Conservation (phyloP, 2,113 vertebrate species). For the Crotalus helleri region DNA sequence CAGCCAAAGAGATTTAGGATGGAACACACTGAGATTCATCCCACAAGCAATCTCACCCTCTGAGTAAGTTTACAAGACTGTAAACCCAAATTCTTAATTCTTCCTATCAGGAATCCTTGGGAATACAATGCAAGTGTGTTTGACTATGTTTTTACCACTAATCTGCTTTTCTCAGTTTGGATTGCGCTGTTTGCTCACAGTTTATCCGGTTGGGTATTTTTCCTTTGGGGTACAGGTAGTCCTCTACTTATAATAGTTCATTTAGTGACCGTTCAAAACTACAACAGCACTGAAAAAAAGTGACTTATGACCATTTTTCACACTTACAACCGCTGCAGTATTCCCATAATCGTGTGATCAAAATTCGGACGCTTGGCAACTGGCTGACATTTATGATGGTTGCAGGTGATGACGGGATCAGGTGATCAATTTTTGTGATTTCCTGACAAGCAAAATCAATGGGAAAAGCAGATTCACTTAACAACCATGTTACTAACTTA, state of each 20-base stretch:
- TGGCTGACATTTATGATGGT: neutral
- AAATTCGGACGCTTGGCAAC: neutral
- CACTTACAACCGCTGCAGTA: neutral
- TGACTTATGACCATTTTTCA: neutral
- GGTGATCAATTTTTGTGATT: neutral
- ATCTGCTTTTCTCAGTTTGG: neutral
- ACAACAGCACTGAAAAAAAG: neutral
- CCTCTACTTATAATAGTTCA: neutral
- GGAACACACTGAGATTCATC: slow-evolving; percentile 19
- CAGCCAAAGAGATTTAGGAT: neutral
- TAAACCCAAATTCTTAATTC: neutral
- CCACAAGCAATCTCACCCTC: slow-evolving; percentile 5
- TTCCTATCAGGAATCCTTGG: neutral
- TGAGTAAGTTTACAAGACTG: slow-evolving; percentile 33
- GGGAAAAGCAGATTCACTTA: neutral
- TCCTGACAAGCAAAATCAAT: neutral
- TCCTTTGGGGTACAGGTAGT: neutral
- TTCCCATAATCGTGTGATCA: neutral
- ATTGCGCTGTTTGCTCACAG: neutral
- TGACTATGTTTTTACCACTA: neutral
- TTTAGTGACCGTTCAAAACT: neutral
- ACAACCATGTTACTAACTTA: no score
- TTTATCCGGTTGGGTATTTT: neutral
- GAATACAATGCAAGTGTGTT: neutral
- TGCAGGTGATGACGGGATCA: neutral